A percentile compares a stretch with the other conserved stretches of the same genome.
Evolutionary conservation across 1,140 invertebrate species (phyloP).

Genomic region (Lucilia cuprina): DNA sequence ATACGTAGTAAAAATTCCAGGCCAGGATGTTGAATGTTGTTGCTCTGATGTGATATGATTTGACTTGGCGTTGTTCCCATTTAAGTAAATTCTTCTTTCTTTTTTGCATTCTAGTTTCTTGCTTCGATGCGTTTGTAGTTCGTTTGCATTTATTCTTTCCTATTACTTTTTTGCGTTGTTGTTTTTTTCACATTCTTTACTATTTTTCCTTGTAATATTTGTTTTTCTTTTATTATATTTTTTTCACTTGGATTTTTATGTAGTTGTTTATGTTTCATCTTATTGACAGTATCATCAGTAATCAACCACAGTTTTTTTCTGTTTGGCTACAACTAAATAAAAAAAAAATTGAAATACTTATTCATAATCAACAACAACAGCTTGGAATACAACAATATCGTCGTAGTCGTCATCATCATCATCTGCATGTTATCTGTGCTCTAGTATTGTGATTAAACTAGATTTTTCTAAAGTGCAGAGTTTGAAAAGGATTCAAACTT

Average conservation of each 20-base stretch:
- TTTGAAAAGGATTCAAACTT: too few relatives aligned
- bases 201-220: conserved; percentile 2
- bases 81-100: background rate
- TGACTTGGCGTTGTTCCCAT: conserved; percentile 9
- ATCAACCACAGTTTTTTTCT: background rate
- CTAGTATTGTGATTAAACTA: background rate
- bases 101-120: background rate
- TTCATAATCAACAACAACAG: background rate
- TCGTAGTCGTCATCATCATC: background rate
- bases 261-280: background rate
- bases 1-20: background rate
- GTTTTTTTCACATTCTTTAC: background rate
- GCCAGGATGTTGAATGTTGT: background rate
- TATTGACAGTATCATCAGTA: background rate
- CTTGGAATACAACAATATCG: background rate
- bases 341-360: background rate
- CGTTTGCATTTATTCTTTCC: background rate
- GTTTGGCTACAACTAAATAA: background rate
- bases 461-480: too few relatives aligned
- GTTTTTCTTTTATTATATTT: background rate
- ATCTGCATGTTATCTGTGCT: background rate
- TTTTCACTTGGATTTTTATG: background rate
- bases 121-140: background rate
- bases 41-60: background rate
- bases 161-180: background rate